Conservation (phyloP, 2,888 invertebrate genomes). For the Bedellia somnulentella region DNA sequence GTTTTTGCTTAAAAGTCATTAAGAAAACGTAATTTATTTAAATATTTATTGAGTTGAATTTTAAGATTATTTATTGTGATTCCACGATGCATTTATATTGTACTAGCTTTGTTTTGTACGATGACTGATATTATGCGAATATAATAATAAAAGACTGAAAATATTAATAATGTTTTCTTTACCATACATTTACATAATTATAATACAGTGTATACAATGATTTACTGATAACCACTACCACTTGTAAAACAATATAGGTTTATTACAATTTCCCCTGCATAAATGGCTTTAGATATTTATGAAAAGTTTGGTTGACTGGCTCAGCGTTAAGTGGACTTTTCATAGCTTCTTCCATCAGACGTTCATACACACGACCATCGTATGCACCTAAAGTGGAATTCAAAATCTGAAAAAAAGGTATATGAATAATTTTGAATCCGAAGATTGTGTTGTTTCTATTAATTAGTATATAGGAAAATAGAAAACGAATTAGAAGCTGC, state of each 20-base stretch:
- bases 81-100: conserved; percentile 4
- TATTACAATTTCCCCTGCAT: conserved; percentile 65
- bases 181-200: no score
- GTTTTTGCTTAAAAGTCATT: conserved; percentile 25
- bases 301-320: conserved; percentile 75
- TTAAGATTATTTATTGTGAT: no score
- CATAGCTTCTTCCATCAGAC: conserved; percentile 75
- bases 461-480: not conserved
- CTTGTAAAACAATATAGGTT: no score
- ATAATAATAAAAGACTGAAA: no score
- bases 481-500: conserved; percentile 12
- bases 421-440: not conserved
- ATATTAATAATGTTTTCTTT: no score
- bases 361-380: conserved; percentile 83
- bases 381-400: conserved; percentile 77
- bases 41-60: conserved; percentile 9
- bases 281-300: conserved; percentile 73
- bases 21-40: conserved; percentile 19
- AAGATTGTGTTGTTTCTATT: not conserved
- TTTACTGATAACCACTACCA: conserved; percentile 10
- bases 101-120: not conserved
- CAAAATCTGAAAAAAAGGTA: conserved; percentile 33
- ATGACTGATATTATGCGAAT: no score
- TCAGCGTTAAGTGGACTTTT: conserved; percentile 81
- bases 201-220: conserved; percentile 13